These are phyloP conservation scores for Ramazzottius varieornatus DNA, from an alignment of 2,888 invertebrate species.

Conservation along the genomic window DNA sequence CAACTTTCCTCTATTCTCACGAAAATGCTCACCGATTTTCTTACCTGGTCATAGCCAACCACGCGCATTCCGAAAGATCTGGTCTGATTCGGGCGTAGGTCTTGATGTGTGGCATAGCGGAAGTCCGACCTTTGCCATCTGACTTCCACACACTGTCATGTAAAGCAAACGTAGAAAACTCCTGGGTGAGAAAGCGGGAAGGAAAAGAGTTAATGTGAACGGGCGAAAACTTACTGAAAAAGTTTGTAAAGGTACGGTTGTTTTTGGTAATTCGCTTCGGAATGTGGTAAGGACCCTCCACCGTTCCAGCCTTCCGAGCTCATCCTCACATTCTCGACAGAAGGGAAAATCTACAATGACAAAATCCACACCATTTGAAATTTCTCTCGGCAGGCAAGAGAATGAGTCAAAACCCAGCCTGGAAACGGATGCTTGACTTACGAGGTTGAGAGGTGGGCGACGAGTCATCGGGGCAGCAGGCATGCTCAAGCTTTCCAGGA, in stretches of 20 bases:
- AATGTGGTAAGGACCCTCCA: conserved; percentile 68
- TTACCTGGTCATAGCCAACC: conserved; percentile 47
- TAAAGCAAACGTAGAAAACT: not conserved
- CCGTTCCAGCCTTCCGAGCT: conserved; percentile 60
- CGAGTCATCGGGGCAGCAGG: not conserved
- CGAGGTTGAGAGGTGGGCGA: conserved; percentile 14
- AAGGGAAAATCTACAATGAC: conserved; percentile 38
- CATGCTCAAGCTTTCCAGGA: conserved; percentile 31
- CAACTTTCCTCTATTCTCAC: not conserved
- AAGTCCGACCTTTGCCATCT: conserved; percentile 36
- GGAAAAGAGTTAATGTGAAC: not conserved
- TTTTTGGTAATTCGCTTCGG: conserved; percentile 42
- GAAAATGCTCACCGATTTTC: not conserved
- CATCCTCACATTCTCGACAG: conserved; percentile 48
- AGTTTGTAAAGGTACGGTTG: conserved; percentile 53
- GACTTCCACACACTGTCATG: conserved; percentile 44
- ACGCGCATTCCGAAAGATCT: conserved; percentile 38
- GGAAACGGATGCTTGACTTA: conserved; percentile 10
- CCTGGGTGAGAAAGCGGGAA: not conserved
- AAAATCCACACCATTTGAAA: not conserved
- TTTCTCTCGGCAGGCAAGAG: not conserved
- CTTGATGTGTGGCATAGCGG: conserved; percentile 85
- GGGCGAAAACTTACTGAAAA: conserved; percentile 37
- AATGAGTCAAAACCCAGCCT: not conserved
- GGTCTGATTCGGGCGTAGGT: conserved; percentile 45